Percentiles rank a stretch among this genome's conserved stretches.
These are phyloP conservation scores for Grammomys surdaster DNA, from an alignment of 2,113 vertebrate species.

Conservation along the genomic window DNA sequence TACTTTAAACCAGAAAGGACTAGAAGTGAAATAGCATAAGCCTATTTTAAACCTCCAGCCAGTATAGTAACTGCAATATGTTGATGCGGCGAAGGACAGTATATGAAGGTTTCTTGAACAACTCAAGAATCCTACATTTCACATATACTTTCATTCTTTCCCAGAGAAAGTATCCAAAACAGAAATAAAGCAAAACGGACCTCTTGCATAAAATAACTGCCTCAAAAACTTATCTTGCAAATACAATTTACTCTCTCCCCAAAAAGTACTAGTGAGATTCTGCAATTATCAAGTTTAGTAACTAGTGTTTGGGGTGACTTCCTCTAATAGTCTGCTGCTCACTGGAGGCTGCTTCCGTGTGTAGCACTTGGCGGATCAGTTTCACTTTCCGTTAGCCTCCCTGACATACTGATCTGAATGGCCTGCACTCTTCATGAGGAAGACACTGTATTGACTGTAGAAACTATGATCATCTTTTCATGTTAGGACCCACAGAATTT, in stretches of 20 bases:
- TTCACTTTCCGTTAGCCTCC: slow-evolving; percentile 80
- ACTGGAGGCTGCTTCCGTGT: slow-evolving; percentile 42
- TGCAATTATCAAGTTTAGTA: neutral
- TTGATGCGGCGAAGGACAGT: neutral
- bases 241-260: neutral
- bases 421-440: neutral
- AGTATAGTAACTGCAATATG: neutral
- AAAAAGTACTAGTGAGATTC: slow-evolving; percentile 15
- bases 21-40: neutral
- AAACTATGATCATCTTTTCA: slow-evolving; percentile 27
- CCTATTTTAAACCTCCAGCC: neutral
- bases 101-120: neutral
- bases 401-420: slow-evolving; percentile 54
- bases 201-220: slow-evolving; percentile 7
- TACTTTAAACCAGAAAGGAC: slow-evolving; percentile 52
- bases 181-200: slow-evolving; percentile 57
- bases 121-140: slow-evolving; percentile 13
- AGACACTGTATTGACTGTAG: neutral
- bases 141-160: neutral
- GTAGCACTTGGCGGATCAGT: slow-evolving; percentile 64
- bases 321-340: slow-evolving; percentile 51
- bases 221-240: slow-evolving; percentile 60
- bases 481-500: slow-evolving; percentile 44
- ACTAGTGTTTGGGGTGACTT: slow-evolving; percentile 43
- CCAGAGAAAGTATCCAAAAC: slow-evolving; percentile 30